phyloP scores from a whole-genome alignment of 2,888 invertebrate genomes.

The Hydroisotoma schaefferi region DNA sequence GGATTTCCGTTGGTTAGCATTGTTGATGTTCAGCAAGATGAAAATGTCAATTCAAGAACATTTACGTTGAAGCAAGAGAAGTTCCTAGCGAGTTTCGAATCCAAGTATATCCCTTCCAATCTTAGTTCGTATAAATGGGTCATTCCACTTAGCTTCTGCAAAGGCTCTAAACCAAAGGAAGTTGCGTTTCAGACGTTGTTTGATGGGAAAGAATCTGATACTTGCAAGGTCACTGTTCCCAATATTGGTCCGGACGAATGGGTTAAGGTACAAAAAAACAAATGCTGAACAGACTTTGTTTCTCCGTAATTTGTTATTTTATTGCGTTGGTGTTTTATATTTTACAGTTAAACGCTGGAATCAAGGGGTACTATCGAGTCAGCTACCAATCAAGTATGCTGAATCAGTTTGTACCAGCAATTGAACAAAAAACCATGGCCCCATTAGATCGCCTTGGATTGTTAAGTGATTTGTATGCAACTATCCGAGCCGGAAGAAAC shows the following conservation, averaged over 20 bases:
- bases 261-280: constrained; percentile 73
- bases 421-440: constrained; percentile 72
- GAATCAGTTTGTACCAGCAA: constrained; percentile 70
- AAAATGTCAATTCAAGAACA: constrained; percentile 57
- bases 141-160: constrained; percentile 80
- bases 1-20: constrained; percentile 56
- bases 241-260: constrained; percentile 74
- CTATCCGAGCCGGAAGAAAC: constrained; percentile 76
- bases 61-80: constrained; percentile 73
- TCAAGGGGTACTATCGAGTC: constrained; percentile 86
- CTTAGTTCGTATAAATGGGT: constrained; percentile 69
- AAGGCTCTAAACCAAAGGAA: constrained; percentile 67
- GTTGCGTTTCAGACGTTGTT: constrained; percentile 57
- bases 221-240: constrained; percentile 55
- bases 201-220: constrained; percentile 56
- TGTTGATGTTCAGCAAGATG: constrained; percentile 10
- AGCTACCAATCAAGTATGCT: constrained; percentile 74
- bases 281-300: too few relatives aligned
- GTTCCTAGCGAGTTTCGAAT: constrained; percentile 70
- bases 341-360: constrained; percentile 66
- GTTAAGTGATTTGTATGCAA: constrained; percentile 85
- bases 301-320: too few relatives aligned
- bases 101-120: background rate
- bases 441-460: constrained; percentile 85
- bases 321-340: constrained; percentile 6